phyloP scores from a whole-genome alignment of 1,140 invertebrate species.

The Danaus plexippus region DNA sequence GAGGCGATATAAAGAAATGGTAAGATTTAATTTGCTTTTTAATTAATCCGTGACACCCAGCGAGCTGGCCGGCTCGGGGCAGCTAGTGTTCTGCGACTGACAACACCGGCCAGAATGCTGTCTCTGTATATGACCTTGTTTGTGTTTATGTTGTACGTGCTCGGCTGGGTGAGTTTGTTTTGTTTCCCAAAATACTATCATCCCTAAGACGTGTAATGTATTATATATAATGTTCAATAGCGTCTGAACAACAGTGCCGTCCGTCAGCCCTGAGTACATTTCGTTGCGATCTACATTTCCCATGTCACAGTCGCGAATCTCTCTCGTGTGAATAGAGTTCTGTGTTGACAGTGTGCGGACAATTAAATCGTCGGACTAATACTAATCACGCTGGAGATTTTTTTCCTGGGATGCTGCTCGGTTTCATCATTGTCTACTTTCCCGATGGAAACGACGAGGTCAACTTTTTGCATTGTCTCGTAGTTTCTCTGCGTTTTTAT shows the following conservation, averaged over 20 bases:
- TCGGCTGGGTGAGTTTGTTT: constrained; percentile 37
- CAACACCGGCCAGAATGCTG: constrained; percentile 25
- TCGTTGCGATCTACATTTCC: not conserved
- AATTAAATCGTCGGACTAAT: constrained; percentile 13
- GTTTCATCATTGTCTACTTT: constrained; percentile 49
- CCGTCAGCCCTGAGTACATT: no score
- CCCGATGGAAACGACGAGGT: constrained; percentile 28
- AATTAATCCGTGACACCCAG: constrained; percentile 2
- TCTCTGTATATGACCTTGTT: constrained; percentile 26
- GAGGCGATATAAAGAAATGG: constrained; percentile 34
- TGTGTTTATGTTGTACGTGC: constrained; percentile 36
- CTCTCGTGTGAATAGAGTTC: constrained; percentile 14
- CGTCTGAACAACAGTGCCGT: no score
- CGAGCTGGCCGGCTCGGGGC: not conserved
- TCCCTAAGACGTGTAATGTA: constrained; percentile 3
- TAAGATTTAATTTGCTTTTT: constrained; percentile 21
- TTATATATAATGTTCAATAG: no score
- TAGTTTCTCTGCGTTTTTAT: constrained; percentile 10
- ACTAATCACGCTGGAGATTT: constrained; percentile 20
- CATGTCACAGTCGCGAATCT: constrained; percentile 16
- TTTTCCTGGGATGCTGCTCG: constrained; percentile 32
- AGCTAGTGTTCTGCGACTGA: not conserved
- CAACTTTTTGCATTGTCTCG: constrained; percentile 6
- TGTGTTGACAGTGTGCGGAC: constrained; percentile 5
- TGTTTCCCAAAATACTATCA: constrained; percentile 1